Base-by-base conservation (phyloP, 2,113 vertebrate genomes). In the Takifugu bimaculatus region DNA sequence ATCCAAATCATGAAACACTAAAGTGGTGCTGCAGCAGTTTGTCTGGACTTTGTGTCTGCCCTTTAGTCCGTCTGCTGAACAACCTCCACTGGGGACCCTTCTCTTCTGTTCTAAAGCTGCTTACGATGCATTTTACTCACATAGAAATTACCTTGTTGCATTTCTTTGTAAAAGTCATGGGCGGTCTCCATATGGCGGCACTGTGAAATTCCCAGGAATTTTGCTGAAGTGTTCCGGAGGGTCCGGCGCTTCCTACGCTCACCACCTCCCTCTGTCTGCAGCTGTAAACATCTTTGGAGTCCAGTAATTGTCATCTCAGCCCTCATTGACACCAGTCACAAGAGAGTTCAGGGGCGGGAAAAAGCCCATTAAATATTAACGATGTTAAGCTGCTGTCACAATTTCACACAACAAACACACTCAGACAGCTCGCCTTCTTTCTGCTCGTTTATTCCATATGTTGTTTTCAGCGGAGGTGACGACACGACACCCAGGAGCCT, bases 361-460 rank as follows among this genome's bases (percentile, higher is more conserved):
- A 82, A 80, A 48, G 63, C 81, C 79, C 76, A 79, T 89, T 87
- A 88, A 86, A 87, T 86, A 89, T 88, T 86, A 80, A 89, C 67
- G 52, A 26, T 86, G 82, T 89, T 88, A 85, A 79, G 79, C 78
- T 79, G 74, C 81, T 72, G 71, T 84, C 76, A 79, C 85, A 72
- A 62, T 63, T 75, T 80, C 68, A 45, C 74, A 77, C 77, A 77
- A 66, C 87, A 86, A 84, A 82, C 79, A 79, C 64, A 54, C 66
- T 48, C 73, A 69, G 61, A 88, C 75, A 54, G 39, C 67, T 79
- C 72, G 65, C 70, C 58, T 58, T 51, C 58, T 35, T 13, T 9
- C 57, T 32, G 51, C 51, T 32, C 4, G 42, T 68, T 74, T 54
- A 20, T 20, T 50, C 49, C 64, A 63, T 58, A 62, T 55, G 65